Base-by-base conservation (phyloP, 35 echinoderm and acorn worm genomes). In the Strongylocentrotus purpuratus region DNA sequence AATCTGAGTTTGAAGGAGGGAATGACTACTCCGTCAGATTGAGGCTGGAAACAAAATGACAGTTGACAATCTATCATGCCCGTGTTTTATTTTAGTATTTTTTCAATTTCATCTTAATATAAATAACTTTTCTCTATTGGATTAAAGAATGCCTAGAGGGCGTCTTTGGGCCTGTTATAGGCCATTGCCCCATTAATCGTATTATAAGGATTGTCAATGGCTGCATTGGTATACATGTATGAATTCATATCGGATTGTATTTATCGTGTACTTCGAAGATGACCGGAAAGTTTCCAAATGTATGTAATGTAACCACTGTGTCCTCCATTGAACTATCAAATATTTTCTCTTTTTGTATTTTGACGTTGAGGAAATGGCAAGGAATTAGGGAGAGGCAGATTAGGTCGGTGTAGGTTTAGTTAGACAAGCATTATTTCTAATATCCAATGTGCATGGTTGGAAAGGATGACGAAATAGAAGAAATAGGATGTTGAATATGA, bases 81-180 rank as follows among this genome's bases (percentile, higher is more conserved):
- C 22, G 25, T 28, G 22, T n/a, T 78, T 78, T 78, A 78, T 78
- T 59, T 59, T 59, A 11, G 52, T 59, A 11, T 17, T 78, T 28
- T n/a, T 28, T 78, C 65, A 78, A n/a, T 78, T 78, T 78, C 65
- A 78, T 78, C 65, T 78, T 22, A 78, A 78, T n/a, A 78, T 78
- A 78, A 78, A 78, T 78, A n/a, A 7, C 25, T 78, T 78, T 78
- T 78, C 20, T 78, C 28, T 28, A 78, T 78, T 28, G 65, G 65
- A 78, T 78, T 78, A 28, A 4, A 25, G 65, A 7, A 22, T 78
- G 65, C 65, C 65, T 78, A 28, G 65, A 78, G 65, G 65, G 65
- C 5, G 65, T 22, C 25, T 78, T 78, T 4, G 20, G 20, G 65
- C 65, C 65, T 78, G 65, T 78, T 78, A 78, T 22, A 78, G 65